Conservation (phyloP, 1,140 invertebrate species). For the Drosophila bipectinata region DNA sequence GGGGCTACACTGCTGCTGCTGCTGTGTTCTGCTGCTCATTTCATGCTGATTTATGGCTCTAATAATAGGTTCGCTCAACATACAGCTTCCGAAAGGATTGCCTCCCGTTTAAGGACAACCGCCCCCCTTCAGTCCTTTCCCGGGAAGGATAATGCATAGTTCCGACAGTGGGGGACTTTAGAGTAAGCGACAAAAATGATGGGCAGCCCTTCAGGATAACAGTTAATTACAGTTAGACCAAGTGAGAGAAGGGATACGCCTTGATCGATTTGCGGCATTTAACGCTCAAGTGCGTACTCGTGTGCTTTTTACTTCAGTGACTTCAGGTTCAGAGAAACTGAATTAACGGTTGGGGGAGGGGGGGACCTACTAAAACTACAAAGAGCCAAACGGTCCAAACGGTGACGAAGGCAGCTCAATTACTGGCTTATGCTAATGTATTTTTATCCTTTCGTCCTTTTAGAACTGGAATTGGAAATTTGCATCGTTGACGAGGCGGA, state of each 20-base stretch:
- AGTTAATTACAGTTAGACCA: constrained; percentile 74
- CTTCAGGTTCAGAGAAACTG: constrained; percentile 32
- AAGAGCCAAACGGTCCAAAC: constrained; percentile 6
- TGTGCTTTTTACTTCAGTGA: constrained; percentile 36
- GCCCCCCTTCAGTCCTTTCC: constrained; percentile 1
- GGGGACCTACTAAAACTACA: constrained; percentile 20
- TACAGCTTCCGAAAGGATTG: constrained; percentile 78
- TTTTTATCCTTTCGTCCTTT: constrained; percentile 2
- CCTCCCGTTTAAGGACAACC: constrained; percentile 23
- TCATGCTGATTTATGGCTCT: constrained; percentile 84
- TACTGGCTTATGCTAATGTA: constrained; percentile 51
- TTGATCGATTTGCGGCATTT: constrained; percentile 76
- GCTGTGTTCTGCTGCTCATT: constrained; percentile 61
- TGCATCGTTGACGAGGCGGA: constrained; percentile 61
- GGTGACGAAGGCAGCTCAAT: constrained; percentile 2
- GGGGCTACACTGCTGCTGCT: constrained; percentile 19
- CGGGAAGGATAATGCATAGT: constrained; percentile 46
- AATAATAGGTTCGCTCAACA: constrained; percentile 81
- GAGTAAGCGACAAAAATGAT: constrained; percentile 59
- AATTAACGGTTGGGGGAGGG: neutral
- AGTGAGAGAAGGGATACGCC: constrained; percentile 54
- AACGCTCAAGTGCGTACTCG: constrained; percentile 68
- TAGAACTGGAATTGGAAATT: constrained; percentile 37
- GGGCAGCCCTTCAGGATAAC: constrained; percentile 36
- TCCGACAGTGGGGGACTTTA: constrained; percentile 32